Base-by-base conservation (phyloP, 2,888 invertebrate species). In the Siphonodentalium dalli region DNA sequence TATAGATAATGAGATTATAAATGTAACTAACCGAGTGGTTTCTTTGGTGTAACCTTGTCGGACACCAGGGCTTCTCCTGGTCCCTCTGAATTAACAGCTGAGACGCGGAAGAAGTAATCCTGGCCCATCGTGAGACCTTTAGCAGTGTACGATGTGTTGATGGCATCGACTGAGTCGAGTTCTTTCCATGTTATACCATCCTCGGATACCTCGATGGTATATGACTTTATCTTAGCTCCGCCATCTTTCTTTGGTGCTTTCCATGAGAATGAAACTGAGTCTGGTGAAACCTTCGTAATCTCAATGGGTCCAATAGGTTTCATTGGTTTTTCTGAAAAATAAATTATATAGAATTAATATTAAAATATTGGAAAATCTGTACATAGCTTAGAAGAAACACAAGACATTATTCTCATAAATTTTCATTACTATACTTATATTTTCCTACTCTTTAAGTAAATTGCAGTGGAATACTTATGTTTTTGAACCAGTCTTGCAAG, bases 111-210 rank as follows among this genome's bases (percentile, higher is more conserved):
- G 84, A 89, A 87, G 77, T 93, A 93, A 71, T 91, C 89, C 33
- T 87, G 85, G 72, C 91, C 89, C 76, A 90, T 88, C 64, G 88
- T 86, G 54, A 94, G 84, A 75, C 88, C 87, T 11, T 57, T 51
- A n/a, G 68, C 47, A 29, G 87, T 85, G 49, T 88, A 87, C 2
- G 70, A 68, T 8, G 93, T 72, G 27, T 58, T 59, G 35, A 65
- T 53, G 7, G 63, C 63, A n/a, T 94, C 93, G 90, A 95, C 93
- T 74, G 92, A 90, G 79, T 92, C 89, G 62, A 94, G 93, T 52
- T 92, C 86, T 77, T 94, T 86, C 96, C 96, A 96, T 4, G 93
- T n/a, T n/a, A n/a, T n/a, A n/a, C n/a, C 93, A 26, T 92, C 92
- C 48, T 93, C 92, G 29, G 63, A 58, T 37, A 63, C 35, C 51